Conservation (phyloP, 2,113 vertebrate species). For the Condylura cristata region DNA sequence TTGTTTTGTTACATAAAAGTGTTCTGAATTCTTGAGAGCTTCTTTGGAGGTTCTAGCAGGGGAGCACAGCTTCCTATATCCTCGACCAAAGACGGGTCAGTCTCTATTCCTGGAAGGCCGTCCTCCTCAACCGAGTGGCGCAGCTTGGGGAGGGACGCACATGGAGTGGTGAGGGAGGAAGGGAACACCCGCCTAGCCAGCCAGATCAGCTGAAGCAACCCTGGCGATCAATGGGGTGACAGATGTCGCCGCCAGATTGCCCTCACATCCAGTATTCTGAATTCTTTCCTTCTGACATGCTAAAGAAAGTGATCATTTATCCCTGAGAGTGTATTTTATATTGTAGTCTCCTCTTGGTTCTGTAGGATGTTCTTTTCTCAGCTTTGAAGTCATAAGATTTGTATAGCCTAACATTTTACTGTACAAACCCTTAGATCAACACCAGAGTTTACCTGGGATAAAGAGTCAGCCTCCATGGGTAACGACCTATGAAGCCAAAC, state of each 20-base stretch:
- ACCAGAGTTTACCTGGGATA: neutral
- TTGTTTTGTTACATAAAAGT: neutral
- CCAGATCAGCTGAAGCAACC: no score
- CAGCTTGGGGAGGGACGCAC: no score
- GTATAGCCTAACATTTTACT: neutral
- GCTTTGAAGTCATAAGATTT: neutral
- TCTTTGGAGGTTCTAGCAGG: no score
- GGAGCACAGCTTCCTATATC: no score
- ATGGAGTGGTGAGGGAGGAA: no score
- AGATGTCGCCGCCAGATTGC: no score
- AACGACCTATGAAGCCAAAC: neutral
- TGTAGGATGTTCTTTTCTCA: neutral
- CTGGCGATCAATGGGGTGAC: no score
- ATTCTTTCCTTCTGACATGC: neutral
- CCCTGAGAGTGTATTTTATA: slow-evolving; percentile 2
- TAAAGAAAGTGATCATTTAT: neutral
- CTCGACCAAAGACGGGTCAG: no score
- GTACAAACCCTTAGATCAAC: neutral
- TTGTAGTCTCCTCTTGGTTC: neutral
- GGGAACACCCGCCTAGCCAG: no score
- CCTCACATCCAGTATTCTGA: no score
- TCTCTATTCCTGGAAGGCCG: no score
- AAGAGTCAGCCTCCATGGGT: neutral
- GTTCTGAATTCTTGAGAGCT: neutral
- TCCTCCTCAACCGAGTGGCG: no score